Percentiles rank a stretch among this genome's conserved stretches.
phyloP scores from a whole-genome alignment of 2,797 vertebrate species.

The Gallinago nigripennis region DNA sequence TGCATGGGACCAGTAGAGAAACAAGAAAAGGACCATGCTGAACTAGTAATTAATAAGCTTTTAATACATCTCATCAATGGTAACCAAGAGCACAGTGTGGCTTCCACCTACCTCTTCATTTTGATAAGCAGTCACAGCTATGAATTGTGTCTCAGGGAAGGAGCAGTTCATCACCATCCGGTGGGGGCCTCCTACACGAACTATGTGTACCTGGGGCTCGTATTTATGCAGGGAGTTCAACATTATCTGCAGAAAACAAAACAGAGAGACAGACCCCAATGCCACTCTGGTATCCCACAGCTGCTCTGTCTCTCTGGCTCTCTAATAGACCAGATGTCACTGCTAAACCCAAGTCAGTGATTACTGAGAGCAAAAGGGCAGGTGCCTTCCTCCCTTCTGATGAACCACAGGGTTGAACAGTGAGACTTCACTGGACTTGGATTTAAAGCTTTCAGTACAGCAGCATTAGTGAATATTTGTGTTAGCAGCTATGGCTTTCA shows the following conservation, averaged over 20 bases:
- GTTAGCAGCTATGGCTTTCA: not conserved
- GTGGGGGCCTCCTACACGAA: conserved; percentile 88
- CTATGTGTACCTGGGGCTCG: conserved; percentile 94
- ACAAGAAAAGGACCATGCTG: not conserved
- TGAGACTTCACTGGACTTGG: not conserved
- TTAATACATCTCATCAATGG: not conserved
- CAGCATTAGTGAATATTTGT: not conserved
- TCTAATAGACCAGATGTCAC: not conserved
- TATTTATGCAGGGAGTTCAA: conserved; percentile 95
- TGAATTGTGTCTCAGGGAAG: conserved; percentile 95
- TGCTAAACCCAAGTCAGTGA: not conserved
- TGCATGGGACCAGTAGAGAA: not conserved
- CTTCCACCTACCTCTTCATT: conserved; percentile 89
- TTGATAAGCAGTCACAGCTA: conserved; percentile 96
- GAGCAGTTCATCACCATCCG: conserved; percentile 93
- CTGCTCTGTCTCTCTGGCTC: not conserved
- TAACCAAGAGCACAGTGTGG: not conserved
- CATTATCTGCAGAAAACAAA: conserved; percentile 85
- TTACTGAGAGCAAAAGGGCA: not conserved
- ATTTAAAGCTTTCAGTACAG: not conserved
- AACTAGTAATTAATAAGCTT: not conserved
- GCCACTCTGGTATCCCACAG: not conserved
- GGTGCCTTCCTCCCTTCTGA: not conserved
- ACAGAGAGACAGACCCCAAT: not conserved
- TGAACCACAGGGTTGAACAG: not conserved